Evolutionary conservation across 2,113 vertebrate genomes (phyloP).

Genomic region (Enhydra lutris): DNA sequence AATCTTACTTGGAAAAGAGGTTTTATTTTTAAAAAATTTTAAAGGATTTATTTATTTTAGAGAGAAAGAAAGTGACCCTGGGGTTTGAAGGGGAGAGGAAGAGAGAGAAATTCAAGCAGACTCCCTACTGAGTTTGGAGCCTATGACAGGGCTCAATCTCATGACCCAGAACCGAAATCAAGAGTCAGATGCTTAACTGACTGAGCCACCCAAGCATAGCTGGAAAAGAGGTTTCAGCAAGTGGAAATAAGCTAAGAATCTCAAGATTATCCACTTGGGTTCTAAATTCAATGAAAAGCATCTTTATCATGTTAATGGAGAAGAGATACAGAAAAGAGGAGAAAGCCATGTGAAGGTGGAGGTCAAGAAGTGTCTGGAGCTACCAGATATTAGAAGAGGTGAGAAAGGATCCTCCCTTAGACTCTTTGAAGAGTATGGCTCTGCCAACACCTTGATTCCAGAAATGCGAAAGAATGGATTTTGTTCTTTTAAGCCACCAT

Average conservation of each 20-base stretch:
- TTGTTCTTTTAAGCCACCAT: neutral
- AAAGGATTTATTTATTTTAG: neutral
- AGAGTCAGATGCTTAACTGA: neutral
- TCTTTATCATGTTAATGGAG: neutral
- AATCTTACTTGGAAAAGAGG: too few species aligned
- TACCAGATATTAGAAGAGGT: neutral
- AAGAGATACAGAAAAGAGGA: neutral
- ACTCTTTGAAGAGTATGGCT: neutral
- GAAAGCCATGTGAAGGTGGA: neutral
- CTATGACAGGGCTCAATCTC: neutral
- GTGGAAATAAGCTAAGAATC: neutral
- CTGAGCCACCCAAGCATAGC: neutral
- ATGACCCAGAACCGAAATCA: neutral
- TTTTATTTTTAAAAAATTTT: neutral
- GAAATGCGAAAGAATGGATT: neutral
- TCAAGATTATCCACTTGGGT: neutral
- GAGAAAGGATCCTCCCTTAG: neutral
- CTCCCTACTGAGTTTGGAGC: neutral
- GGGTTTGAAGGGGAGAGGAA: neutral
- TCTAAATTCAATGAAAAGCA: neutral
- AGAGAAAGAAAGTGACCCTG: neutral
- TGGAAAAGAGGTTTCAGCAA: neutral
- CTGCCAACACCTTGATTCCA: neutral
- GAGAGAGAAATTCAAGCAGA: neutral
- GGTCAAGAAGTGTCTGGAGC: neutral